These are phyloP conservation scores for Hirtodrosophila cameraria DNA, from an alignment of 2,888 invertebrate species.

Conservation along the genomic window DNA sequence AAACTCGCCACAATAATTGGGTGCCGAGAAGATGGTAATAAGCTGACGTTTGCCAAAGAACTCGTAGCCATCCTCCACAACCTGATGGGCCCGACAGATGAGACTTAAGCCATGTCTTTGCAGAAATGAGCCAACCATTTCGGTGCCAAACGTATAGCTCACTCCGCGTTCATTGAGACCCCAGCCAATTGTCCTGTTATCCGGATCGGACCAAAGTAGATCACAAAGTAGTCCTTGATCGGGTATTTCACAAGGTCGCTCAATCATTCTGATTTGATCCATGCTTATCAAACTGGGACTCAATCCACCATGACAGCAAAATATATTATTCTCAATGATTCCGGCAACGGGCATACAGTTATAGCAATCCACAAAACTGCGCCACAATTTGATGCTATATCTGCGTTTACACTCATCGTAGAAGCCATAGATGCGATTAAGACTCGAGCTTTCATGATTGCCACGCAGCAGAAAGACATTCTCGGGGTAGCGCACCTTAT, in stretches of 20 bases:
- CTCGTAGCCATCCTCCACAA: conserved; percentile 99
- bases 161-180: conserved; percentile 99
- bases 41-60: conserved; percentile 98
- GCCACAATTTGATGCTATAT: conserved; percentile 99
- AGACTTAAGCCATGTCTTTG: conserved; percentile 98
- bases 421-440: conserved; percentile 98
- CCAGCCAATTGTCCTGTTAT: conserved; percentile 98
- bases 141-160: conserved; percentile 98
- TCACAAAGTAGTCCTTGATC: conserved; percentile 98
- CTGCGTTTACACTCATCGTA: conserved; percentile 97
- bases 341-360: conserved; percentile 97
- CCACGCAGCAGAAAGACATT: conserved; percentile 97
- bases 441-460: conserved; percentile 98
- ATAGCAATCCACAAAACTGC: conserved; percentile 99
- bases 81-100: conserved; percentile 89
- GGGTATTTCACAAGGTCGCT: conserved; percentile 98
- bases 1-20: conserved; percentile 96
- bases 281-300: conserved; percentile 96
- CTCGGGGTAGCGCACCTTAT: conserved; percentile 99
- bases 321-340: conserved; percentile 90
- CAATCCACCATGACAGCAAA: conserved; percentile 91
- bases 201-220: conserved; percentile 97
- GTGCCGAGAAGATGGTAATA: conserved; percentile 94
- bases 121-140: conserved; percentile 98
- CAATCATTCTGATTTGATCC: conserved; percentile 98